Base-by-base conservation (phyloP, 1,140 invertebrate genomes). In the Drosophila azteca region DNA sequence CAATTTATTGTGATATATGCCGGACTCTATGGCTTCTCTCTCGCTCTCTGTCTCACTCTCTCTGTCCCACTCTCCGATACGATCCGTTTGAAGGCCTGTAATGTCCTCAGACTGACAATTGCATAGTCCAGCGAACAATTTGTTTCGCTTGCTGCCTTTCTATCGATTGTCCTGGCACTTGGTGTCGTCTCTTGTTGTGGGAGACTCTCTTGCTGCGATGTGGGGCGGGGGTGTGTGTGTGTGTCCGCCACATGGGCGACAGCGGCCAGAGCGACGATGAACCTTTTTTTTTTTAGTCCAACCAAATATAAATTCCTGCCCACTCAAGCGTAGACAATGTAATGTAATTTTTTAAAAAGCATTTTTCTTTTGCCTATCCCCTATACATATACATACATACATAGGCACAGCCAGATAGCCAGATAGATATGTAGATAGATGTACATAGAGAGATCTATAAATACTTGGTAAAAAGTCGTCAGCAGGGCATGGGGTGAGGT, bases 261-360 rank as follows among this genome's bases (percentile, higher is more conserved):
- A 70, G 51, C 67, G 65, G 68, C 46, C 66, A 52, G 26, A 60
- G 50, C 8, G 24, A 31, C 54, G 66, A 81, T 75, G 74, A 77
- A 81, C 62, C 65, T 77, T 75, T 71, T 81, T 26, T 4, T 20
- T 20, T 20, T n/a, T n/a, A n/a, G 17, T 11, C 73, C 78, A 87
- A 57, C 65, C 55, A 80, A 81, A 87, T 71, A 88, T 67, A 76
- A 82, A 76, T 82, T 87, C 66, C 78, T 87, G 78, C 78, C 82
- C 82, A 87, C 82, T 85, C 78, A 78, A 87, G 82, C 82, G 82
- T 66, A 87, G 65, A 79, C 79, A 39, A 85, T 79, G 87, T 82
- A 85, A 87, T 85, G 82, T 85, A 85, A 85, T 85, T 87, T 85
- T 81, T 87, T 85, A 82, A 85, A 85, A 85, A 79, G 82, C 78